Conservation (phyloP, 2,797 vertebrate species). For the Enteromius fasciolatus region DNA sequence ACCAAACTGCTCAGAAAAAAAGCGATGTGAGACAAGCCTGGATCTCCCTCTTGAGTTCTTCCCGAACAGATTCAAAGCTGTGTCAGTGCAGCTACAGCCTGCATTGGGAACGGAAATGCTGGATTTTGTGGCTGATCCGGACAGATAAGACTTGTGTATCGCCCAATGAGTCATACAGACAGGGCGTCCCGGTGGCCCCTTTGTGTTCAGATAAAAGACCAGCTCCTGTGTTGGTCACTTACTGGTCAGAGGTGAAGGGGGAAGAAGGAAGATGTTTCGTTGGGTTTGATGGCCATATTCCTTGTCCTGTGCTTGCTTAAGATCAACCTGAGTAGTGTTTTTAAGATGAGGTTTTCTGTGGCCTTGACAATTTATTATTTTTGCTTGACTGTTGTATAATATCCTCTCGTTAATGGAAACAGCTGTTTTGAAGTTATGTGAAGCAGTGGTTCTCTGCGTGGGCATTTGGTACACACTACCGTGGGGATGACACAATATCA, state of each 20-base stretch:
- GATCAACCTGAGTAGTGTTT: too few species aligned
- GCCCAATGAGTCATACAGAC: constrained; percentile 69
- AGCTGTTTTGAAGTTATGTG: constrained; percentile 7
- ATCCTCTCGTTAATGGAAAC: background rate
- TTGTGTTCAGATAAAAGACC: constrained; percentile 60
- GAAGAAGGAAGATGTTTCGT: background rate
- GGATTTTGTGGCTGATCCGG: constrained; percentile 64
- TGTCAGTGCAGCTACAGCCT: constrained; percentile 51
- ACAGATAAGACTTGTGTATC: constrained; percentile 64
- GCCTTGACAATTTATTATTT: background rate
- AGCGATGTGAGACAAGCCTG: constrained; percentile 55
- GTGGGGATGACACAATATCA: background rate
- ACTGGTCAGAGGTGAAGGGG: constrained; percentile 27
- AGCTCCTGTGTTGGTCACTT: constrained; percentile 48
- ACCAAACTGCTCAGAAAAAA: constrained; percentile 43
- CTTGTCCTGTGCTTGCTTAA: background rate
- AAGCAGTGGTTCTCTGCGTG: background rate
- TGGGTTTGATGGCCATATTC: background rate
- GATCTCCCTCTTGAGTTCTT: constrained; percentile 67
- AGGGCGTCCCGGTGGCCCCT: constrained; percentile 61
- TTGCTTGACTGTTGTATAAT: background rate
- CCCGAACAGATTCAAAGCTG: constrained; percentile 68
- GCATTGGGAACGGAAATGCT: constrained; percentile 49
- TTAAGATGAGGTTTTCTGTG: background rate
- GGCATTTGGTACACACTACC: background rate